phyloP scores from a whole-genome alignment of 2,888 invertebrate genomes.

The Ellobium chinense region DNA sequence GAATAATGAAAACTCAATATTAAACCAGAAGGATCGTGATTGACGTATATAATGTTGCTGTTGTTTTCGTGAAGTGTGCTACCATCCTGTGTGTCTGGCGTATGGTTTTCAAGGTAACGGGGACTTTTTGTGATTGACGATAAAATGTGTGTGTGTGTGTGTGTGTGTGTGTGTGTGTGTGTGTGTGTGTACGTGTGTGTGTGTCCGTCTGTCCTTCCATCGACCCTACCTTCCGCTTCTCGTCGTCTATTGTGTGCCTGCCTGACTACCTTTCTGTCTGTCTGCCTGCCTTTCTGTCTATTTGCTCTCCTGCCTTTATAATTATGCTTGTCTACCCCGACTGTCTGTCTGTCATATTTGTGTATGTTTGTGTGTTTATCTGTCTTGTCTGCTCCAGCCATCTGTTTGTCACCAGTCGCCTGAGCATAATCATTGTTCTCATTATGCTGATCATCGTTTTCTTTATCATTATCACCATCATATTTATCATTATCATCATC shows the following conservation, averaged over 20 bases:
- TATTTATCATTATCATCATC: no score
- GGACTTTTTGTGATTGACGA: neutral
- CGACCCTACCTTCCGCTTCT: no score
- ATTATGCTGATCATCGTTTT: neutral
- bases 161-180: slow-evolving; percentile 17
- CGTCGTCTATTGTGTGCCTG: no score
- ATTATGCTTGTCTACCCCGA: neutral
- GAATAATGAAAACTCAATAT: no score
- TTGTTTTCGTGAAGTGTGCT: no score
- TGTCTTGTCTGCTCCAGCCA: neutral
- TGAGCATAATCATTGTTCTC: neutral
- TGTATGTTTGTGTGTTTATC: neutral
- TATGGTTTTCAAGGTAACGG: no score
- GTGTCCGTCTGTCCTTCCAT: neutral
- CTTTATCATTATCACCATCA: neutral
- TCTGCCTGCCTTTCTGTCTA: slow-evolving; percentile 2
- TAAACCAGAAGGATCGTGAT: no score
- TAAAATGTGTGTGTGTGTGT: slow-evolving; percentile 12
- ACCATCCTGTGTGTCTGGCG: no score
- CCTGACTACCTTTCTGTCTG: neutral
- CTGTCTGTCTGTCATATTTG: neutral
- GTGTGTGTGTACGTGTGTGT: neutral
- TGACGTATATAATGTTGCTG: no score
- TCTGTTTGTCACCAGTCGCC: neutral
- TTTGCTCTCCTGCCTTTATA: neutral